Percentiles rank a stretch among this genome's conserved stretches.
Conservation (phyloP, 2,797 vertebrate genomes). For the Bradypus variegatus region DNA sequence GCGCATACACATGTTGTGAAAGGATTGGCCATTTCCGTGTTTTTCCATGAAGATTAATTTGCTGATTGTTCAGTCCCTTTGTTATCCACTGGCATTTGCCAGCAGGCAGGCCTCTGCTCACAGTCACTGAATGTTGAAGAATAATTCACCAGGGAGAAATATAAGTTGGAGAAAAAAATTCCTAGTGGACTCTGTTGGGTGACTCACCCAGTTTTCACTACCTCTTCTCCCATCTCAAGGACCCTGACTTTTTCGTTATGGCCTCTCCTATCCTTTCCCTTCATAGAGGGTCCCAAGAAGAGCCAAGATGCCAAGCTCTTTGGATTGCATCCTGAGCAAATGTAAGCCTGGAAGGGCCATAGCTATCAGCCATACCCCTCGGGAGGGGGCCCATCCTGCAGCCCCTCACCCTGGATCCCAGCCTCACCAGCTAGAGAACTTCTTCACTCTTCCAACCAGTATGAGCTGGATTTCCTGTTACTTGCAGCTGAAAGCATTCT, state of each 20-base stretch:
- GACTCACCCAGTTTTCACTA: neutral
- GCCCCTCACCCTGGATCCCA: neutral
- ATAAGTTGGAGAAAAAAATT: neutral
- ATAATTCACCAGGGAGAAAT: neutral
- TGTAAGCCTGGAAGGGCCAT: rapidly evolving
- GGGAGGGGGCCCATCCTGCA: neutral
- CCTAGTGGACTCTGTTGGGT: neutral
- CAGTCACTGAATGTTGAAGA: neutral
- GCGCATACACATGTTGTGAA: neutral
- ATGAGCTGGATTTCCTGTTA: neutral
- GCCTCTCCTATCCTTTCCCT: neutral
- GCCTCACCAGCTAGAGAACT: neutral
- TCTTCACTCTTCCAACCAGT: neutral
- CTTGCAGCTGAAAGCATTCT: neutral
- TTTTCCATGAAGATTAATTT: neutral
- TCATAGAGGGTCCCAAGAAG: neutral
- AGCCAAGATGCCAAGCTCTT: neutral
- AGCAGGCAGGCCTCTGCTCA: neutral
- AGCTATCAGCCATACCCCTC: neutral
- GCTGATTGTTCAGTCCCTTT: neutral
- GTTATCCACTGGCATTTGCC: neutral
- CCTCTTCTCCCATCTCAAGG: neutral
- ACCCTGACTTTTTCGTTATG: neutral
- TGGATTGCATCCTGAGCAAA: rapidly evolving
- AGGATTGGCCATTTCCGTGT: neutral